Conservation (phyloP, 2,797 vertebrate genomes). For the Mormyrops boulengeri region DNA sequence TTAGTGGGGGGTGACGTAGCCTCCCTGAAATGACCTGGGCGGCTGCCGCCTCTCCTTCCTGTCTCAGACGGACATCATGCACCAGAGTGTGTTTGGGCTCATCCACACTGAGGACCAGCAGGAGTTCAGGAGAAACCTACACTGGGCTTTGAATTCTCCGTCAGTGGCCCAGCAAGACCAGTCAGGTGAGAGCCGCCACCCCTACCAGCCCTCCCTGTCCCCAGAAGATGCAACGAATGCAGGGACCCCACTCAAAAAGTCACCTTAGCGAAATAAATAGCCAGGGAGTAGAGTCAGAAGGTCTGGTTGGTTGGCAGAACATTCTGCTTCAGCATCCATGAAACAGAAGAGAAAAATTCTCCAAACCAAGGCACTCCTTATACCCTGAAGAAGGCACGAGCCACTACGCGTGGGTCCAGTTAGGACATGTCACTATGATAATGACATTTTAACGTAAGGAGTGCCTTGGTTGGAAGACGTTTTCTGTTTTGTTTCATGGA, state of each 20-base stretch:
- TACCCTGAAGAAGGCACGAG: background rate
- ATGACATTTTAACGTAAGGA: background rate
- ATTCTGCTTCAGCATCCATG: background rate
- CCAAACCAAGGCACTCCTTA: background rate
- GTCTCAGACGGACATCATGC: conserved; percentile 71
- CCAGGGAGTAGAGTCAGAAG: background rate
- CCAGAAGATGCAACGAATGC: no score
- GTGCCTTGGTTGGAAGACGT: background rate
- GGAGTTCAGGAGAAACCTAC: conserved; percentile 67
- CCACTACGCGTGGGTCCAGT: background rate
- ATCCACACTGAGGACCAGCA: conserved; percentile 73
- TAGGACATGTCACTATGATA: background rate
- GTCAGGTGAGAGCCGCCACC: conserved; percentile 41
- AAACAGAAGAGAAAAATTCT: background rate
- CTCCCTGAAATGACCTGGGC: background rate
- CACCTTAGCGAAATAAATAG: background rate
- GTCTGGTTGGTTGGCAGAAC: background rate
- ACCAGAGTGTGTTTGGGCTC: conserved; percentile 72
- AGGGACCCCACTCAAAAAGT: background rate
- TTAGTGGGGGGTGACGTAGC: background rate
- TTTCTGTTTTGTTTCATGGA: background rate
- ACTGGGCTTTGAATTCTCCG: conserved; percentile 66
- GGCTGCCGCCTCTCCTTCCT: background rate
- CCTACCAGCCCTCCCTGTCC: background rate
- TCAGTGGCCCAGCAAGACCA: conserved; percentile 36